Evolutionary conservation across 1,140 invertebrate genomes (phyloP).

Genomic region (Uloborus diversus): DNA sequence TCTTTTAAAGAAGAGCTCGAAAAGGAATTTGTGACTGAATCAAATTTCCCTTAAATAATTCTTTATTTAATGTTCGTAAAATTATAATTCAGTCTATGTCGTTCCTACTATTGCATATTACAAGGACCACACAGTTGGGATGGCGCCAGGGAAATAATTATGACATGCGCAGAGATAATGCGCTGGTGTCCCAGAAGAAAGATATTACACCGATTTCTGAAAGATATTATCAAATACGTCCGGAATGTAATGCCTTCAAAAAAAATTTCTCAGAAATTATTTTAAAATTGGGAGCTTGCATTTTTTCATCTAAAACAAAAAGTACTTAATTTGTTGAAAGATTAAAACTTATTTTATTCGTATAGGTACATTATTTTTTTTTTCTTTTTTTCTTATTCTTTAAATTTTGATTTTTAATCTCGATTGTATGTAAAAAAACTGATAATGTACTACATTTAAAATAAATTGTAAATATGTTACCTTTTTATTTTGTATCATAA

Average conservation of each 20-base stretch:
- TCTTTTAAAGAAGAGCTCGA: slow-evolving; percentile 56
- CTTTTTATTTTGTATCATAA: no score
- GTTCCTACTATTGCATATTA: slow-evolving; percentile 65
- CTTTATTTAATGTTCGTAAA: slow-evolving; percentile 58
- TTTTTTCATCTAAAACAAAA: background rate
- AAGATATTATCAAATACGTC: background rate
- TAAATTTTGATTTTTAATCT: no score
- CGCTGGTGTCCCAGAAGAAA: slow-evolving; percentile 47
- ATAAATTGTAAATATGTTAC: no score
- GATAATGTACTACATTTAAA: no score
- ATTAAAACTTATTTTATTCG: background rate
- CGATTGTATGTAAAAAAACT: no score
- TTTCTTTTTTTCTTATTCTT: no score
- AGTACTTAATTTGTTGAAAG: background rate
- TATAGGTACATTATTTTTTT: no score
- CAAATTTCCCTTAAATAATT: slow-evolving; percentile 54
- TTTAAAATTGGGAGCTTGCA: background rate
- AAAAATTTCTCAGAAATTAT: background rate
- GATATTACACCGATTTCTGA: background rate
- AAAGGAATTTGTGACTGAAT: slow-evolving; percentile 31
- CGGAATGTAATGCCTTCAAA: background rate
- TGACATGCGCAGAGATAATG: slow-evolving; percentile 52
- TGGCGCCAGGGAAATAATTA: slow-evolving; percentile 64
- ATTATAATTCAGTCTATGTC: slow-evolving; percentile 62
- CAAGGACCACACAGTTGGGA: slow-evolving; percentile 64